phyloP scores from a whole-genome alignment of 2,797 vertebrate genomes.

The Paratrypauchen microcephalus region DNA sequence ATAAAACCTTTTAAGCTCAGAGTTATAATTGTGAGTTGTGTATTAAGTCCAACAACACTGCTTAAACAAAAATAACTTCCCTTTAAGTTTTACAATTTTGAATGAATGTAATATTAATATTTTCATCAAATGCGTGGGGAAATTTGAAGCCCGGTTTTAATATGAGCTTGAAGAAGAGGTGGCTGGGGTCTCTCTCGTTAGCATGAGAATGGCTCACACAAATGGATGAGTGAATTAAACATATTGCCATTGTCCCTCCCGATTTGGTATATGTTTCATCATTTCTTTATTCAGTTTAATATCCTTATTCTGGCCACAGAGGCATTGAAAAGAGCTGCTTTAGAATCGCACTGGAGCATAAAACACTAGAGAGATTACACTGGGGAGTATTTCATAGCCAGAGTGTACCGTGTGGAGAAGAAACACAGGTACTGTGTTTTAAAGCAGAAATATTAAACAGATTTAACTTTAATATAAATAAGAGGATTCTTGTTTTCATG shows the following conservation, averaged over 20 bases:
- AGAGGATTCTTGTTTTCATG: background rate
- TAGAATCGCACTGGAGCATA: slow-evolving; percentile 37
- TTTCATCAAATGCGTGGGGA: slow-evolving; percentile 4
- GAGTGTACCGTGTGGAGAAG: background rate
- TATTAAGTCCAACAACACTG: background rate
- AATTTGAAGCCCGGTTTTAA: background rate
- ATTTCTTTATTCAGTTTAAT: slow-evolving; percentile 26
- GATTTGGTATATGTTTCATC: slow-evolving; percentile 34
- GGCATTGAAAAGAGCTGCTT: slow-evolving; percentile 25
- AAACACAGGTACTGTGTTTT: slow-evolving; percentile 9
- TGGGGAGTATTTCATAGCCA: slow-evolving; percentile 26
- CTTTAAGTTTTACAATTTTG: background rate
- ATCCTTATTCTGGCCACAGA: slow-evolving; percentile 14
- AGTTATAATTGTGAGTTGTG: background rate
- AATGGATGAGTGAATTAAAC: slow-evolving; percentile 28
- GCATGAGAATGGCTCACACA: slow-evolving; percentile 27
- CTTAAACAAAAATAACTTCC: slow-evolving; percentile 1
- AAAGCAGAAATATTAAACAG: background rate
- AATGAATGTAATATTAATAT: slow-evolving; percentile 2
- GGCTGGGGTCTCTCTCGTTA: slow-evolving; percentile 30
- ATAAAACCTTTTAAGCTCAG: background rate
- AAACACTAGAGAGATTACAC: slow-evolving; percentile 33
- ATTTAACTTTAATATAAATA: background rate
- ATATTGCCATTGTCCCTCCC: slow-evolving; percentile 14
- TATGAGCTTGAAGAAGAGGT: slow-evolving; percentile 14